Percentiles rank a stretch among this genome's conserved stretches.
Conservation (phyloP, 2,797 vertebrate species). For the Rhinogobio ventralis region DNA sequence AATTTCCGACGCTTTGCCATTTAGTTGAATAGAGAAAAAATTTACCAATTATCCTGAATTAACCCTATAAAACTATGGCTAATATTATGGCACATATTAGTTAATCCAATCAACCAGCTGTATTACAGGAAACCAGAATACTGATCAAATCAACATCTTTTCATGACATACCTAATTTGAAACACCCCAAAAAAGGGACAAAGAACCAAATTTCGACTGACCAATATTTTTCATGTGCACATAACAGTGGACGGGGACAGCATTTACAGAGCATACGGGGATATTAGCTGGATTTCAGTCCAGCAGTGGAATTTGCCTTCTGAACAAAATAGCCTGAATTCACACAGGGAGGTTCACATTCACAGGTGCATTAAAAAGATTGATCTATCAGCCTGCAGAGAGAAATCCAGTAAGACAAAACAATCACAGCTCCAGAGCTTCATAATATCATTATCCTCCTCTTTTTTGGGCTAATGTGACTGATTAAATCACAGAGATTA, state of each 20-base stretch:
- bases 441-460: constrained; percentile 16
- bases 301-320: not conserved
- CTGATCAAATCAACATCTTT: too few relatives aligned
- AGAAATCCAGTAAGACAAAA: constrained; percentile 62
- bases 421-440: constrained; percentile 35
- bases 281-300: not conserved
- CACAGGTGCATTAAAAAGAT: constrained; percentile 37
- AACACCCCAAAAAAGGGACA: not conserved
- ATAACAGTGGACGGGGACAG: not conserved
- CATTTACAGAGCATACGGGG: not conserved
- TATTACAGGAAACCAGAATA: too few relatives aligned
- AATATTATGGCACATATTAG: too few relatives aligned
- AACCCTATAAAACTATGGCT: too few relatives aligned
- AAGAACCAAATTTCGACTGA: not conserved
- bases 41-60: too few relatives aligned
- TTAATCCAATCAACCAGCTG: too few relatives aligned
- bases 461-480: constrained; percentile 10
- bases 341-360: constrained; percentile 3
- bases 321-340: not conserved
- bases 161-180: not conserved
- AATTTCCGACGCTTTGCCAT: too few relatives aligned
- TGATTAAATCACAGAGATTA: constrained; percentile 15
- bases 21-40: too few relatives aligned
- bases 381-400: constrained; percentile 31
- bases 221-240: constrained; percentile 1